Evolutionary conservation across 2,113 vertebrate genomes (phyloP), one percentile per base, ranked within the genome.

Genomic region (Myotis yumanensis): DNA sequence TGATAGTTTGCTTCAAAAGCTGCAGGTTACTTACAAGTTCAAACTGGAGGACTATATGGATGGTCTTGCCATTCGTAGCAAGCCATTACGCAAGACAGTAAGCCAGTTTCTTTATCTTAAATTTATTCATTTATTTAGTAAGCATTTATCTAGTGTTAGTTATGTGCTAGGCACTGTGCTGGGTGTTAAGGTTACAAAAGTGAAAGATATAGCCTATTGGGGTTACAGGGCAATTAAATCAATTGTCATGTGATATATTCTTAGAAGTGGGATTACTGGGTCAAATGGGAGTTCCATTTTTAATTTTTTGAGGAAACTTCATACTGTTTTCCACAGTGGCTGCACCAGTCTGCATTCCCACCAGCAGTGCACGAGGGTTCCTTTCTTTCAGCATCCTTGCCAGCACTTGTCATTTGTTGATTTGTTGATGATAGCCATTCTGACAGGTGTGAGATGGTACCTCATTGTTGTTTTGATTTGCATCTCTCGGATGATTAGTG

Each of bases 31-130:
- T 7, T 99, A 99, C 97, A 99, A 99, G 97, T 99, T 99, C 97
- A 99, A 99, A 76, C 97, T 99, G 9, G 99, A 99, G 88, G 99
- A 99, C 94, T 99, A 99, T 88, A 99, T 99, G 99, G 99, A 99
- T 0, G 99, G 99, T 71, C 99, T 99, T 98, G 99, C 99, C 35
- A 99, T 99, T 97, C 99, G 99, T 91, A 98, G 99, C 80, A 99
- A 99, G 69, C 99, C 99, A 11, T 98, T 99, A 96, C 98, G 98
- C 82, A 99, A 99, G 98, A 99, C 98, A 98, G 99, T 99, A 97
- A 96, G 97, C 59, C 46, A 71, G 18, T 69, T 94, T 92, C n/a
- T 96, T 90, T 94, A 94, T 90, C 66, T 89, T 92, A 93, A 85
- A 83, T 81, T 15, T 92, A 79, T 84, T 90, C 20, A 46, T 90